Evolutionary conservation across 1,140 invertebrate species (phyloP).

Genomic region (Melitaea cinxia): DNA sequence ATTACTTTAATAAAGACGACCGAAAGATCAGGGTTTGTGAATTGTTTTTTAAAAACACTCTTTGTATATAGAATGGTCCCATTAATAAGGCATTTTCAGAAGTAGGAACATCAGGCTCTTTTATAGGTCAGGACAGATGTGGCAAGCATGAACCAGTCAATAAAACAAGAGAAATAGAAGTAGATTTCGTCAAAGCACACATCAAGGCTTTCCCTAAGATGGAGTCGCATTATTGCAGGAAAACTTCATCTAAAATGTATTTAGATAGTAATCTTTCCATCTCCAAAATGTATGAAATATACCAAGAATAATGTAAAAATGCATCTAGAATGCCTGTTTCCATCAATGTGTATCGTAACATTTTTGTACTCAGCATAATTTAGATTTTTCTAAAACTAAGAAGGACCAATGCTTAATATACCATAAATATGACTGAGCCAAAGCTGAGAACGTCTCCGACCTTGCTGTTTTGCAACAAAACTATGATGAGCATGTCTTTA

Average conservation of each 20-base stretch:
- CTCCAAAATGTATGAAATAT: conserved; percentile 3
- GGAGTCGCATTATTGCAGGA: conserved; percentile 12
- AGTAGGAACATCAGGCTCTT: background rate
- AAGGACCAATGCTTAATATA: no score
- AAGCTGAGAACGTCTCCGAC: background rate
- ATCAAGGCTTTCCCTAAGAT: background rate
- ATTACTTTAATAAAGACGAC: no score
- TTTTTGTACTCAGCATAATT: background rate
- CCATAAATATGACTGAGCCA: background rate
- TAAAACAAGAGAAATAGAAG: background rate
- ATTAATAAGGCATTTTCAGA: conserved; percentile 11
- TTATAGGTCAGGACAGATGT: background rate
- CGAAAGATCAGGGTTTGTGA: conserved; percentile 1
- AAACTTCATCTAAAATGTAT: conserved; percentile 14
- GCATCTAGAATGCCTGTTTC: background rate
- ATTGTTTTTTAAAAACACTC: background rate
- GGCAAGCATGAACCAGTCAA: background rate
- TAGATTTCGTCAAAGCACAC: conserved; percentile 1
- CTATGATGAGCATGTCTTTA: no score
- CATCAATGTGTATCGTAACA: background rate
- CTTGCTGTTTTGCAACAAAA: no score
- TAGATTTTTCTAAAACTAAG: background rate
- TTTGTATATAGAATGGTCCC: background rate
- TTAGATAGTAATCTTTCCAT: conserved; percentile 10
- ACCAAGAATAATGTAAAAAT: background rate